phyloP scores from a whole-genome alignment of 2,113 vertebrate genomes.

The Alethe diademata region DNA sequence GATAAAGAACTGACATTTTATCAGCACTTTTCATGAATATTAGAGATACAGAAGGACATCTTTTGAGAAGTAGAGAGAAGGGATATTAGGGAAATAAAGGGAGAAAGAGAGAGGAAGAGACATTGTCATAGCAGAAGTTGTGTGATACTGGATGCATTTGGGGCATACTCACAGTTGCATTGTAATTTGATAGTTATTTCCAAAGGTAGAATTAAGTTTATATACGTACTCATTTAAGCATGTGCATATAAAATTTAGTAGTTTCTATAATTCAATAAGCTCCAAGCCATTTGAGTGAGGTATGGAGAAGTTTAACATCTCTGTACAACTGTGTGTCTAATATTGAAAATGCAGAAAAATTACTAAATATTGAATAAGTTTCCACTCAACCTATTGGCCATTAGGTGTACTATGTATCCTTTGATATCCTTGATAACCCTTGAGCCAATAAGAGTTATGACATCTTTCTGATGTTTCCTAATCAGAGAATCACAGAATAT shows the following conservation, averaged over 20 bases:
- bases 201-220: not conserved
- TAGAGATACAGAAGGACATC: not conserved
- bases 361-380: not conserved
- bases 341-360: not conserved
- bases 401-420: not conserved
- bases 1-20: constrained; percentile 15
- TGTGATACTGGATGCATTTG: not conserved
- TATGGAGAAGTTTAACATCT: not conserved
- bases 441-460: not conserved
- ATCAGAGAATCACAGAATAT: not conserved
- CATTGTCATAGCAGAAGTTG: not conserved
- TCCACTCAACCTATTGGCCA: not conserved
- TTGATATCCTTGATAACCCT: not conserved
- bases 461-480: not conserved
- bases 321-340: not conserved
- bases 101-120: not conserved
- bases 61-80: not conserved
- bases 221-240: not conserved
- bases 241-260: not conserved
- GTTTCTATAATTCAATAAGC: not conserved
- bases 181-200: not conserved
- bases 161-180: not conserved
- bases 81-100: not conserved
- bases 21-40: not conserved
- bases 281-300: not conserved